A percentile compares a stretch with the other conserved stretches of the same genome.
Evolutionary conservation across 2,113 vertebrate species (phyloP).

Genomic region (Dipodomys ordii): DNA sequence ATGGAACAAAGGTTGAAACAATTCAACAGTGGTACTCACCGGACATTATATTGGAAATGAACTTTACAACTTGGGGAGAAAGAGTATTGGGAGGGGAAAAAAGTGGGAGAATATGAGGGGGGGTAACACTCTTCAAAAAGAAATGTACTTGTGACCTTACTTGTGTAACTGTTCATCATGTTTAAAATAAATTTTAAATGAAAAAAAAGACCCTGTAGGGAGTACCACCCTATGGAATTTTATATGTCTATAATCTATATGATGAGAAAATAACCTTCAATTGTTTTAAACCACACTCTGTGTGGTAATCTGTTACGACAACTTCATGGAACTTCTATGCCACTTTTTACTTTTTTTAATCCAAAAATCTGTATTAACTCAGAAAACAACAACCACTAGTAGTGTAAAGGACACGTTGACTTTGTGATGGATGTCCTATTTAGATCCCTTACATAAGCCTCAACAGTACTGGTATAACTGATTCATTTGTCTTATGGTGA

Average conservation of each 20-base stretch:
- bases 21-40: no score
- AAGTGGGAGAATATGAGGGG: no score
- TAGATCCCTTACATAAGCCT: background rate
- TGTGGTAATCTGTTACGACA: background rate
- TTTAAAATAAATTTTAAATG: no score
- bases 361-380: conserved; percentile 15
- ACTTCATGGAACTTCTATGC: background rate
- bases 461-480: background rate
- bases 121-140: no score
- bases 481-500: background rate
- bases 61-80: no score
- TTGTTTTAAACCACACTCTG: background rate
- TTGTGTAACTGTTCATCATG: no score
- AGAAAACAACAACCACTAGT: background rate
- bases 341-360: background rate
- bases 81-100: no score
- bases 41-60: no score
- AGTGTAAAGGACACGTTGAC: background rate
- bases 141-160: no score
- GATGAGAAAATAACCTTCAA: background rate
- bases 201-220: no score
- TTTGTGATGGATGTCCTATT: background rate
- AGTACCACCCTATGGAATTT: background rate
- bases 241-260: background rate
- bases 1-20: no score